A percentile compares a stretch with the other conserved stretches of the same genome.
Evolutionary conservation across 2,888 invertebrate genomes (phyloP).

Genomic region (Volucella inanis): DNA sequence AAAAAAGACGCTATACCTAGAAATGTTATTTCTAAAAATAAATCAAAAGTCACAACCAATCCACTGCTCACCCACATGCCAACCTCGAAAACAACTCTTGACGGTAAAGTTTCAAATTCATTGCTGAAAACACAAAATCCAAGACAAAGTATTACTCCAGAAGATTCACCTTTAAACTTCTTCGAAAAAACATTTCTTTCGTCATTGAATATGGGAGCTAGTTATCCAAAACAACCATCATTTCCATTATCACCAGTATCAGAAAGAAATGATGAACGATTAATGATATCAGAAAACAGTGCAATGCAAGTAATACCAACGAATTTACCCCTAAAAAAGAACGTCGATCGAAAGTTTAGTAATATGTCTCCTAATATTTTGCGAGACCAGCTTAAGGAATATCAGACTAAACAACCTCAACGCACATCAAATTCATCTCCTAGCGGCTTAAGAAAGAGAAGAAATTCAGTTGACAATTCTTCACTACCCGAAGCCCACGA

Average conservation of each 20-base stretch:
- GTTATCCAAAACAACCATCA: constrained; percentile 73
- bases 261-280: constrained; percentile 41
- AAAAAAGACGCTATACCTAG: constrained; percentile 44
- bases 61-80: constrained; percentile 7
- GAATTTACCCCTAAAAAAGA: constrained; percentile 78
- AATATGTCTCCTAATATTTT: constrained; percentile 80
- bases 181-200: constrained; percentile 38
- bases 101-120: constrained; percentile 33
- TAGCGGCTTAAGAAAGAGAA: constrained; percentile 47
- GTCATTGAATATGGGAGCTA: constrained; percentile 76
- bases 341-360: constrained; percentile 79
- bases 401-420: constrained; percentile 27
- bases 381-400: constrained; percentile 61
- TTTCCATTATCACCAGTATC: constrained; percentile 31
- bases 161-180: constrained; percentile 30
- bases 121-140: constrained; percentile 44
- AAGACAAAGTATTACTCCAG: constrained; percentile 20
- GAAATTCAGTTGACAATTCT: constrained; percentile 26
- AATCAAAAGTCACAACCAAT: constrained; percentile 13
- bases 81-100: background rate
- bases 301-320: constrained; percentile 80
- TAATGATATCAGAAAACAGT: constrained; percentile 76
- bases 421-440: constrained; percentile 20
- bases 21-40: constrained; percentile 39
- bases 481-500: constrained; percentile 1